Conservation (phyloP, 1,140 invertebrate genomes). For the Platyscapa corneri region DNA sequence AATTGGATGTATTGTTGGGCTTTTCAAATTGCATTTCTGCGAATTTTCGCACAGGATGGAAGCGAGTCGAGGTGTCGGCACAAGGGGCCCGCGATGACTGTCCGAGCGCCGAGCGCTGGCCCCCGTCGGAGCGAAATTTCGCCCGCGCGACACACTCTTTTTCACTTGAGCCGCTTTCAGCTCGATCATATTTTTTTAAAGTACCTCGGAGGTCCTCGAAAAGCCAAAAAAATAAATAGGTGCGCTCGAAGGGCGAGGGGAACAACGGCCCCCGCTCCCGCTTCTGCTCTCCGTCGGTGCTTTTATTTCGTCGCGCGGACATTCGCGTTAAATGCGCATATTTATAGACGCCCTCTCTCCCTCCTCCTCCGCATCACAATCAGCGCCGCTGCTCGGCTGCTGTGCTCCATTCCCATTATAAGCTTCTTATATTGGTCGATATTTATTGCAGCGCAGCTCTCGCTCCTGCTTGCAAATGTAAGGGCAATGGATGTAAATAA, state of each 20-base stretch:
- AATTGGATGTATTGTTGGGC: constrained; percentile 70
- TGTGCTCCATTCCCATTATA: constrained; percentile 17
- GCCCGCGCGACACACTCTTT: too few species aligned
- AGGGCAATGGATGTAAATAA: constrained; percentile 16
- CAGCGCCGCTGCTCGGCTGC: neutral
- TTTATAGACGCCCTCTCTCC: constrained; percentile 30
- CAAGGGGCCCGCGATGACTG: neutral
- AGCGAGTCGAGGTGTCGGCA: neutral
- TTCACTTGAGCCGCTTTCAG: neutral
- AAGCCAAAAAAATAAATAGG: neutral
- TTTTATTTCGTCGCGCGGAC: constrained; percentile 1
- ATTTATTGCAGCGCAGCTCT: constrained; percentile 30
- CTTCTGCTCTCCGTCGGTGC: too few species aligned
- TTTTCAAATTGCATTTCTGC: constrained; percentile 70
- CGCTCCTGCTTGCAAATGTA: neutral
- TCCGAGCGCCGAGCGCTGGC: too few species aligned
- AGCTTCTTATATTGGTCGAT: constrained; percentile 45
- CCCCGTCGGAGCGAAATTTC: neutral
- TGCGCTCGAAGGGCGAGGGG: neutral
- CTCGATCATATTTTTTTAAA: constrained; percentile 30
- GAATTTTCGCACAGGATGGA: constrained; percentile 45
- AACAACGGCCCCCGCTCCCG: too few species aligned
- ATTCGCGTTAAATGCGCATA: constrained; percentile 42
- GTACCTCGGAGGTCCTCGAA: neutral
- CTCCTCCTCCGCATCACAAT: neutral